These are phyloP conservation scores for Tapirus terrestris DNA, from an alignment of 2,113 vertebrate species.

Conservation along the genomic window DNA sequence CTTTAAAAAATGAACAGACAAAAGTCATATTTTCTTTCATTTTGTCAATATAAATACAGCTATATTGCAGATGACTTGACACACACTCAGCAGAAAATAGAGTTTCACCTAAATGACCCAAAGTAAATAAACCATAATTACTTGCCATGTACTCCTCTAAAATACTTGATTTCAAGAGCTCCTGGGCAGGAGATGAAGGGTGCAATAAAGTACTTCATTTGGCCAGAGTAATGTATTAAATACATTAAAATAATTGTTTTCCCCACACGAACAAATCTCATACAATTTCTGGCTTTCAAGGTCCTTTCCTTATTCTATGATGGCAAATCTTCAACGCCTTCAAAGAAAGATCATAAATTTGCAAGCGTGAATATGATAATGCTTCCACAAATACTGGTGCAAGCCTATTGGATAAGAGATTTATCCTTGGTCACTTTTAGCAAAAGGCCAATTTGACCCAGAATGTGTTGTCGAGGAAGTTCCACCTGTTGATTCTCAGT, in stretches of 20 bases:
- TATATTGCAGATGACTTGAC: background rate
- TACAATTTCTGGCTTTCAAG: background rate
- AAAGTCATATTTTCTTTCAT: slow-evolving; percentile 26
- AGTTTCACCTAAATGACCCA: slow-evolving; percentile 15
- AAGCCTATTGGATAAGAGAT: background rate
- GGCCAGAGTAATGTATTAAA: background rate
- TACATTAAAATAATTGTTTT: slow-evolving; percentile 46
- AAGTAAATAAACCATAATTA: slow-evolving; percentile 29
- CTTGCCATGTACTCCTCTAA: background rate
- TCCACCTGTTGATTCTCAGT: background rate
- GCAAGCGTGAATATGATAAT: background rate
- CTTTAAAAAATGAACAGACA: background rate
- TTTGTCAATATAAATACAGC: slow-evolving; percentile 7
- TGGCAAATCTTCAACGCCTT: background rate
- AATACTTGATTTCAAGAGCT: background rate
- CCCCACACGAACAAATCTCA: background rate
- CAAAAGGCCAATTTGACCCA: background rate
- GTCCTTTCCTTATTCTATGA: background rate
- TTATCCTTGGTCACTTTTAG: background rate
- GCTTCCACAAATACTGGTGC: background rate
- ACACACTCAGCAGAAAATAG: background rate
- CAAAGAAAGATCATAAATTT: slow-evolving; percentile 10
- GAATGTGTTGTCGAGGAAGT: background rate
- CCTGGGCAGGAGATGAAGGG: background rate
- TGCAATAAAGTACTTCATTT: background rate